Percentiles rank a stretch among this genome's conserved stretches.
Evolutionary conservation across 2,888 invertebrate genomes (phyloP).

Genomic region (Drosophila sordidula): DNA sequence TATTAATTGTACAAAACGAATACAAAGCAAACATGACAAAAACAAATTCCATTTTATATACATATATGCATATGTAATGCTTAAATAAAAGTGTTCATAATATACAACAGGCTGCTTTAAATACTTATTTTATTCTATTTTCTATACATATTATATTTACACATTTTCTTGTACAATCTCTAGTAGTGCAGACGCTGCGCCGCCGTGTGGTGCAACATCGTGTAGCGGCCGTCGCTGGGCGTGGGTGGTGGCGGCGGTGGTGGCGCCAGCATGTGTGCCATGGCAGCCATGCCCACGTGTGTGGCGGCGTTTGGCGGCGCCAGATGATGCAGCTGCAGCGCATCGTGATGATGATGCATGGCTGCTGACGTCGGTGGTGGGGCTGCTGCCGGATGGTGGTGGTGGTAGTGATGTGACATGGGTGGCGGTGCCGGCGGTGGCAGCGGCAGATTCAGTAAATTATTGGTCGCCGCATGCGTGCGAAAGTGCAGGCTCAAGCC

Average conservation of each 20-base stretch:
- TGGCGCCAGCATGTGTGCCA: slow-evolving; percentile 79
- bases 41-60: slow-evolving; percentile 67
- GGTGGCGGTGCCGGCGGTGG: slow-evolving; percentile 62
- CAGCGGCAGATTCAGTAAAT: slow-evolving; percentile 75
- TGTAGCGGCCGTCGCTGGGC: slow-evolving; percentile 79
- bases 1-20: slow-evolving; percentile 65
- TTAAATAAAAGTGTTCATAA: slow-evolving; percentile 66
- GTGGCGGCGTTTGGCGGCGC: slow-evolving; percentile 73
- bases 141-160: background rate
- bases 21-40: slow-evolving; percentile 65
- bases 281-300: slow-evolving; percentile 80
- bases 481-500: slow-evolving; percentile 84
- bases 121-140: background rate
- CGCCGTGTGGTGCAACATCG: slow-evolving; percentile 82
- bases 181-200: slow-evolving; percentile 84
- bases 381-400: slow-evolving; percentile 66
- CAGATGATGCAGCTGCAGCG: slow-evolving; percentile 71
- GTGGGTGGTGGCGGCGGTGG: slow-evolving; percentile 82
- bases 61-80: slow-evolving; percentile 36
- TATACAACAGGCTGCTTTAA: slow-evolving; percentile 5
- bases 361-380: slow-evolving; percentile 53
- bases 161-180: slow-evolving; percentile 1
- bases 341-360: slow-evolving; percentile 64
- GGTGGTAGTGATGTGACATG: slow-evolving; percentile 63
- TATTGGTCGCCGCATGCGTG: slow-evolving; percentile 78